Evolutionary conservation across 2,888 invertebrate genomes (phyloP).

Genomic region (Hyppa rectilinea): DNA sequence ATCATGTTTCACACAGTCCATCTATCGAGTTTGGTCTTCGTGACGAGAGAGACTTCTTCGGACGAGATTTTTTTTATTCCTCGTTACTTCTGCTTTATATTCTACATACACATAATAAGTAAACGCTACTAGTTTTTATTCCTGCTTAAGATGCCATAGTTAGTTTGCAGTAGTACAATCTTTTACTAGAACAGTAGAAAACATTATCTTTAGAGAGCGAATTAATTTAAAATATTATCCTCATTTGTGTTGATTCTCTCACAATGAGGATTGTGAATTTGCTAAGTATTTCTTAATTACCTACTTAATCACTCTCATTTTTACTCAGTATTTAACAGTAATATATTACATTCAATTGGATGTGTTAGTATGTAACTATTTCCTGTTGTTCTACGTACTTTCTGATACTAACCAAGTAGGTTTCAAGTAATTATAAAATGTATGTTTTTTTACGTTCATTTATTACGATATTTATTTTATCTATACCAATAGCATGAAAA

Average conservation of each 20-base stretch:
- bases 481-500: too few species aligned
- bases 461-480: too few species aligned
- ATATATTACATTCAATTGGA: constrained; percentile 17
- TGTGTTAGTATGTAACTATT: not conserved
- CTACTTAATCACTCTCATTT: constrained; percentile 47
- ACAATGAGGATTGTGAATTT: constrained; percentile 50
- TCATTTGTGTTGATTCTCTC: constrained; percentile 38
- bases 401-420: not conserved
- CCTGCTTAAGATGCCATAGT: too few species aligned
- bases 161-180: constrained; percentile 1
- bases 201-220: constrained; percentile 13
- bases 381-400: not conserved
- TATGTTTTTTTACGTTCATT: too few species aligned
- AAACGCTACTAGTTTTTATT: not conserved
- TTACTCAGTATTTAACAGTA: constrained; percentile 22
- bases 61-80: too few species aligned
- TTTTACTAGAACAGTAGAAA: not conserved
- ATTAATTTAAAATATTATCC: constrained; percentile 55
- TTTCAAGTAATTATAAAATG: too few species aligned
- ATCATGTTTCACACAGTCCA: too few species aligned
- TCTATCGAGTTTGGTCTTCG: too few species aligned
- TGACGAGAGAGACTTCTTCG: too few species aligned
- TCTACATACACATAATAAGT: too few species aligned
- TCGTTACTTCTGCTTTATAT: too few species aligned
- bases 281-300: constrained; percentile 59